Evolutionary conservation across 2,888 invertebrate genomes (phyloP), one percentile per base, ranked within the genome.

Genomic region (Lamproptera curius): DNA sequence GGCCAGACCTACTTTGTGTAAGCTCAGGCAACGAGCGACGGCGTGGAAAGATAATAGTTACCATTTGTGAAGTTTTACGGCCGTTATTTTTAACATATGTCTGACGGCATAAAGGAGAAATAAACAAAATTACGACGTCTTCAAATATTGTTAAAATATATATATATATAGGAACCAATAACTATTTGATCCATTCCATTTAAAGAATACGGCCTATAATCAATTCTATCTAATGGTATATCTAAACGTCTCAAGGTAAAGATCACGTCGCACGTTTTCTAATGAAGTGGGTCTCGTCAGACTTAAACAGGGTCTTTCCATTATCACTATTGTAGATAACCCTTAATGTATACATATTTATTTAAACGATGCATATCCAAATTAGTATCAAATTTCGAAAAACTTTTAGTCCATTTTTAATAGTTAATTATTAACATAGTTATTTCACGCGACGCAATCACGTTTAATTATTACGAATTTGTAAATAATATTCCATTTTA

Each of bases 281-380:
- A 57, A 62, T 65, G 51, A 59, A 55, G 58, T 72, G 71, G 67
- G 67, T 75, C 69, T 69, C 63, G 54, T 70, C 59, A 70, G 69
- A 73, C 48, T 70, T 64, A 73, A 74, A 79, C 80, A 81, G 80
- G 78, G 81, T 84, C 80, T 73, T 82, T 81, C 76, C 76, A 81
- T 73, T 73, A 73, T 75, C 70, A 61, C 62, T 58, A 64, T 58
- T 74, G 75, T 80, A 77, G 70, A 75, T 75, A 74, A 60, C 59
- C 53, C 56, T 59, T 11, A 31, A 31, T 31, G n/a, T 31, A 31
- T n/a, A 28, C 28, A 62, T 72, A 70, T 69, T 70, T 61, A 70
- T 66, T 65, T 54, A 54, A 50, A 45, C 46, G 46, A 59, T 73
- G 65, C 76, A 63, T 80, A 78, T 80, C 80, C 81, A 81, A 83